Evolutionary conservation across 2,113 vertebrate species (phyloP).

Genomic region (Octodon degus): DNA sequence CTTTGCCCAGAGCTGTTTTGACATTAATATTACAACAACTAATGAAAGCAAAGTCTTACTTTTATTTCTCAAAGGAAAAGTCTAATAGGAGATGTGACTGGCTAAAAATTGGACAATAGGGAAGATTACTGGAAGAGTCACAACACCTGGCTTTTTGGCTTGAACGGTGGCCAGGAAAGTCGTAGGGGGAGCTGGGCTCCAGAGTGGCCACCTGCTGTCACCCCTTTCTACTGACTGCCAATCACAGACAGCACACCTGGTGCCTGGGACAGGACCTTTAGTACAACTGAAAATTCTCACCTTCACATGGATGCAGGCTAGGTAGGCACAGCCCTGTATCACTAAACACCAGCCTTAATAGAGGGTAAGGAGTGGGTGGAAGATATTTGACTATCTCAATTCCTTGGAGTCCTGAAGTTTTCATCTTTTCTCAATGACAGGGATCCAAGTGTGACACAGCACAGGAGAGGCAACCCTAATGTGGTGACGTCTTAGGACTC

Average conservation of each 20-base stretch:
- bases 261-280: background rate
- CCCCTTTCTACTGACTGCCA: background rate
- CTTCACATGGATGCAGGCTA: background rate
- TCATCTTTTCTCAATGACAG: background rate
- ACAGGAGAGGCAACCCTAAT: background rate
- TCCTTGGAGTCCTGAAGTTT: background rate
- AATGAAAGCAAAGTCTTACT: background rate
- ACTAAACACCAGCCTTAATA: background rate
- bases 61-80: background rate
- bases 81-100: background rate
- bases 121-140: background rate
- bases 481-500: background rate
- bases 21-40: background rate
- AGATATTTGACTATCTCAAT: background rate
- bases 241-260: background rate
- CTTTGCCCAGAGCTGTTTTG: no score
- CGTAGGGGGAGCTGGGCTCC: background rate
- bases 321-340: background rate
- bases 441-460: accelerated
- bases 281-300: background rate
- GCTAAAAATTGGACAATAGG: background rate
- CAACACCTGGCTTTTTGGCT: background rate
- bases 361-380: background rate
- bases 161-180: background rate
- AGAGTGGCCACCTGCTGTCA: background rate